Evolutionary conservation across 2,113 vertebrate genomes (phyloP), one percentile per base, ranked within the genome.

Genomic region (Dicaeum eximium): DNA sequence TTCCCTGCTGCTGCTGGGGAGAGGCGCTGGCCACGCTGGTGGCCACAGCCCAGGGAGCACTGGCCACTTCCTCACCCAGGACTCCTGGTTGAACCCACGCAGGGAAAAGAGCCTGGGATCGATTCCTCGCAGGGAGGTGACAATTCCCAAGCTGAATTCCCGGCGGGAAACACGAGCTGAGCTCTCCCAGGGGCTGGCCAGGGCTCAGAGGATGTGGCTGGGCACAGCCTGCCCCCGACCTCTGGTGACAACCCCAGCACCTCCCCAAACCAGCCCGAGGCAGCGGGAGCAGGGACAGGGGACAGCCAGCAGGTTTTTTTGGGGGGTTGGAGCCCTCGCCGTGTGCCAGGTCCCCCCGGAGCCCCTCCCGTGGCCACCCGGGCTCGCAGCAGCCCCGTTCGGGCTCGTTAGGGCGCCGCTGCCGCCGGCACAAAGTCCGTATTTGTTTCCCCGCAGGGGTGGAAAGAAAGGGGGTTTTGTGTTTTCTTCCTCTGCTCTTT

Each of bases 391-490:
- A 20, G 82, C 82, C 69, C 78, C 93, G 70, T 2, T n/a, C 8
- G 28, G 96, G 98, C 98, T 98, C 98, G 97, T 97, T 97, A 98
- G 98, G 98, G 89, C 91, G 2, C 98, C 89, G 98, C 98, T 80
- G 97, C 97, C 98, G 97, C 96, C 97, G 95, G 98, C 98, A 99
- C 98, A 98, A 98, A 98, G 98, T 99, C 98, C 86, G 97, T 97
- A 98, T 98, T 98, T 98, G 98, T 98, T 98, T 98, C 98, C 98
- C 98, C 79, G 95, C 96, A 96, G 97, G 98, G 98, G 97, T 96
- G 96, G 98, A 97, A 98, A 99, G 98, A 99, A 99, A 99, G 98
- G 98, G 98, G 98, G 98, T 98, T 98, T 99, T 99, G 98, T 99
- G 96, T 96, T 96, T 71, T 85, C 74, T 94, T 94, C 90, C 95